Conservation (phyloP, 2,797 vertebrate genomes). For the Myotis vivesi region DNA sequence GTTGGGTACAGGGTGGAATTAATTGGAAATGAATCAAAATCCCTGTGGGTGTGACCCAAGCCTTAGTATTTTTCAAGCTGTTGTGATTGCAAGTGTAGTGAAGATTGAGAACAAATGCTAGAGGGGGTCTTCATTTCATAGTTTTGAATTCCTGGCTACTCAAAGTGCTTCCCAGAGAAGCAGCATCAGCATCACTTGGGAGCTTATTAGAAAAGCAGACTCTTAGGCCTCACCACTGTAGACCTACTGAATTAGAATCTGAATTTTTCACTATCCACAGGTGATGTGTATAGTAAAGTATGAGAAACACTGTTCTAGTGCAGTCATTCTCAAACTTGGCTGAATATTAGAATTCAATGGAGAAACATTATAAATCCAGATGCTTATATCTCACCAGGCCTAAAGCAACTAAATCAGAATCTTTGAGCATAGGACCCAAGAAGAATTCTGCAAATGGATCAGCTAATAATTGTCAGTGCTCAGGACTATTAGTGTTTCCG, state of each 20-base stretch:
- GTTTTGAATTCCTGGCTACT: not conserved
- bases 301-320: not conserved
- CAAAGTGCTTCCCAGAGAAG: not conserved
- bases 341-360: not conserved
- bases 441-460: not conserved
- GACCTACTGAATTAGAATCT: not conserved
- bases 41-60: not conserved
- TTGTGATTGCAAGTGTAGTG: not conserved
- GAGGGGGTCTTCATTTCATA: not conserved
- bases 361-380: not conserved
- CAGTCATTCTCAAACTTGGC: not conserved
- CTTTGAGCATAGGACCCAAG: not conserved
- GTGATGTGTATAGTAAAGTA: not conserved
- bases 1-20: not conserved
- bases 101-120: not conserved
- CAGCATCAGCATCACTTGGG: not conserved
- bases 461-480: not conserved
- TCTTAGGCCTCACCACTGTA: not conserved
- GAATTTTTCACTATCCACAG: not conserved
- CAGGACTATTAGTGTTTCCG: not conserved
- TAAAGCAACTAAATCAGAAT: not conserved
- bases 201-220: not conserved
- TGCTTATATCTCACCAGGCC: not conserved
- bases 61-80: not conserved
- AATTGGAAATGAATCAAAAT: not conserved